Conservation (phyloP, 2,888 invertebrate genomes). For the Stenodera caucasica region DNA sequence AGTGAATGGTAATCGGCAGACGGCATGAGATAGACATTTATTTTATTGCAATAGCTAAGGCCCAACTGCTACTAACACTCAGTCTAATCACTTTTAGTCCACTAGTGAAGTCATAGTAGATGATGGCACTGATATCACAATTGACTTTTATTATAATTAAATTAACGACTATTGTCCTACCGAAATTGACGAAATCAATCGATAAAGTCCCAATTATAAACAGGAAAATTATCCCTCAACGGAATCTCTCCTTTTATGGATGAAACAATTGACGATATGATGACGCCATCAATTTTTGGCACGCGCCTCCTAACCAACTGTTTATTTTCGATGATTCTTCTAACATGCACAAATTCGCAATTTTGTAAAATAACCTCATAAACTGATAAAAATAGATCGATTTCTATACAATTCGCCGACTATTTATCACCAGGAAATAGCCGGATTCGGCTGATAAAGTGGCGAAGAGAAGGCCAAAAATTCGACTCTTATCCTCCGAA, state of each 20-base stretch:
- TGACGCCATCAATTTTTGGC: background rate
- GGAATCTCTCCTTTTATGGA: background rate
- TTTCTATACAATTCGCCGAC: too few relatives aligned
- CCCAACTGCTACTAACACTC: conserved; percentile 50
- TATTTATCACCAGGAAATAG: too few relatives aligned
- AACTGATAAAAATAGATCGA: too few relatives aligned
- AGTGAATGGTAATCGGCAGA: conserved; percentile 49
- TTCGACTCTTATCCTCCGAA: too few relatives aligned
- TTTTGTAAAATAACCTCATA: too few relatives aligned
- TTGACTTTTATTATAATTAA: conserved; percentile 1
- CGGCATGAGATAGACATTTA: conserved; percentile 50
- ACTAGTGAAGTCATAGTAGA: conserved; percentile 18
- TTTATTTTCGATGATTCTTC: background rate
- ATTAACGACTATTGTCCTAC: background rate
- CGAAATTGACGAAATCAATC: too few relatives aligned
- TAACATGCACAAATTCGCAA: too few relatives aligned
- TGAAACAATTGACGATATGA: background rate
- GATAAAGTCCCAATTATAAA: too few relatives aligned
- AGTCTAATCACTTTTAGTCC: conserved; percentile 44
- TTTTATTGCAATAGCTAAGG: conserved; percentile 49
- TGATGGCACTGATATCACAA: background rate
- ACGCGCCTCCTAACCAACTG: background rate
- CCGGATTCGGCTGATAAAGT: too few relatives aligned
- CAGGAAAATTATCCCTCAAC: too few relatives aligned
- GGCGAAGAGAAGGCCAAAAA: too few relatives aligned